Evolutionary conservation across 53 echinoderm and acorn worm genomes (phyloP).

Genomic region (Holothuria scabra): DNA sequence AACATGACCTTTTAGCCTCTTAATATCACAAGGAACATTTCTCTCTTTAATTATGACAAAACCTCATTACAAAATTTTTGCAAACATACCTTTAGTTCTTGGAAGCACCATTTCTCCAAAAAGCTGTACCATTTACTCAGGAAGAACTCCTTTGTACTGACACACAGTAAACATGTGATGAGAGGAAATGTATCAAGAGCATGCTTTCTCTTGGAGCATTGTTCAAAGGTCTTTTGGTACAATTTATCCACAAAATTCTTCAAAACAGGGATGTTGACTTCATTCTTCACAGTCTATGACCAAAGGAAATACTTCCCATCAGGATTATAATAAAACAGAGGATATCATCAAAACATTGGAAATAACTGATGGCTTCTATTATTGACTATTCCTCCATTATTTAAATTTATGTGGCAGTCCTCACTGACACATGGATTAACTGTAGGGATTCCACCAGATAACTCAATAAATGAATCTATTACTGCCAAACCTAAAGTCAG

Average conservation of each 20-base stretch:
- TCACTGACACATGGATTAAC: no score
- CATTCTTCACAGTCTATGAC: slow-evolving; percentile 92
- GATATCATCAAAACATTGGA: neutral
- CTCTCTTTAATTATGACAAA: no score
- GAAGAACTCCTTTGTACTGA: slow-evolving; percentile 98
- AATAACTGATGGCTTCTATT: no score
- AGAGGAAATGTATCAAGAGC: slow-evolving; percentile 88
- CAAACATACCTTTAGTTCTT: slow-evolving; percentile 40
- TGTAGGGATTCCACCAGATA: no score
- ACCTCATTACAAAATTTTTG: no score
- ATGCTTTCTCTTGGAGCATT: slow-evolving; percentile 89
- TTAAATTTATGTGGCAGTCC: no score
- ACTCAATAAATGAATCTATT: no score
- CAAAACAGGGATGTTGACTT: slow-evolving; percentile 97
- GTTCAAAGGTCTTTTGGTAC: slow-evolving; percentile 92
- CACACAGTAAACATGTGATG: slow-evolving; percentile 93
- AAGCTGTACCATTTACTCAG: slow-evolving; percentile 94
- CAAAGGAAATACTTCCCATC: slow-evolving; percentile 2
- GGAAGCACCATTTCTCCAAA: slow-evolving; percentile 71
- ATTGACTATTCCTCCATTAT: no score
- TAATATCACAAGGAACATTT: no score
- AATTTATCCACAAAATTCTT: slow-evolving; percentile 99
- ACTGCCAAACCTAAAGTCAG: no score
- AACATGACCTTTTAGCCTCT: no score
- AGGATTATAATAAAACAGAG: neutral